Base-by-base conservation (phyloP, 2,797 vertebrate genomes). In the Glossophaga mutica region DNA sequence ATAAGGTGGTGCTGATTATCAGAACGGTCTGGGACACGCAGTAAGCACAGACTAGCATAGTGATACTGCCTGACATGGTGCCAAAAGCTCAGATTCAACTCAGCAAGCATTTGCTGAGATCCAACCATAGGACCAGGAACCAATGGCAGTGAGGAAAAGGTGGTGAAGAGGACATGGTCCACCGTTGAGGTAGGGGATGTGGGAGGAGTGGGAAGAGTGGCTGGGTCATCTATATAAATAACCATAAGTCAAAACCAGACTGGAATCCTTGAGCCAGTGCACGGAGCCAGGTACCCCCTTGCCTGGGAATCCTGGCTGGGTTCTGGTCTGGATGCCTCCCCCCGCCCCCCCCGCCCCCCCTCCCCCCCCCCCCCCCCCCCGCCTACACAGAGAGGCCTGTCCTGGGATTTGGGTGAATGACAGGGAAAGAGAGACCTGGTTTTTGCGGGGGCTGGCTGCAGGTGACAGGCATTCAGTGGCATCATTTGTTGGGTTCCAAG, bases 71-170 rank as follows among this genome's bases (percentile, higher is more conserved):
- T 55, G 59, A 81, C 24, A 11, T 22, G 59, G 59, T 34, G 73
- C 77, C 91, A 73, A 68, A 84, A 89, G 74, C 74, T 95, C 79
- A 76, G 84, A 87, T 83, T 74, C 73, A 62, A 57, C n/a, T 92
- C 52, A 65, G 50, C 55, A 82, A 39, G n/a, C 59, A 52, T 88
- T 79, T 86, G 34, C 82, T 50, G 46, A 87, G 62, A 83, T 46
- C 48, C 42, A 32, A 48, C 74, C 12, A 29, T 67, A 48, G 59
- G 34, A 62, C 59, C 79, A 39, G 83, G 71, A 50, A 70, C 46
- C 55, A 12, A 21, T 73, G 52, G 57, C 68, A 77, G 62, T 24
- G 14, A 91, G 89, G 86, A 68, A 84, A 94, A 85, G 48, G 11
- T 2, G 19, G 39, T 85, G 67, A 95, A 81, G 79, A 89, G 79